These are phyloP conservation scores for Mantis religiosa DNA, from an alignment of 2,888 invertebrate species.

Conservation along the genomic window DNA sequence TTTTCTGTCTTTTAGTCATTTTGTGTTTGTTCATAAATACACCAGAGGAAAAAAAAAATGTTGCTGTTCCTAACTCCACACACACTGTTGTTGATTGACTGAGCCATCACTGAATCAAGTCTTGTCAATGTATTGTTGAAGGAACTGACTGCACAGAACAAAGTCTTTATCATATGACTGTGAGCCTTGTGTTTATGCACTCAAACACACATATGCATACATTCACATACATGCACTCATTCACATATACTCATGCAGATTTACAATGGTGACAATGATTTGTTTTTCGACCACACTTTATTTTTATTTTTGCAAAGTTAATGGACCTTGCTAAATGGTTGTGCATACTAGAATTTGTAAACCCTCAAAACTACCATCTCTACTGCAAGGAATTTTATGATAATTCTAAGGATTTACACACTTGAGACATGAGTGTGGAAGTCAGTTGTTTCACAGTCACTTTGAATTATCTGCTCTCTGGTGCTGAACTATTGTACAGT, in stretches of 20 bases:
- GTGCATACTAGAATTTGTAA: background rate
- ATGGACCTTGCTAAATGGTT: background rate
- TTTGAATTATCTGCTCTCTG: background rate
- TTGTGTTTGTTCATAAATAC: constrained; percentile 26
- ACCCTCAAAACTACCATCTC: background rate
- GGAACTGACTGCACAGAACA: background rate
- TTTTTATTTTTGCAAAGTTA: background rate
- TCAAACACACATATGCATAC: background rate
- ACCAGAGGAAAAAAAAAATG: constrained; percentile 26
- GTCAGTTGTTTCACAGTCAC: background rate
- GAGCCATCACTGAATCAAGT: background rate
- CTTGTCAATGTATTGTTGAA: background rate
- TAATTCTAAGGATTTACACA: background rate
- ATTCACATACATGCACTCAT: background rate
- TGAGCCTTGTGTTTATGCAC: background rate
- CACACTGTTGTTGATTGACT: background rate
- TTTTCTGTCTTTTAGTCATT: background rate
- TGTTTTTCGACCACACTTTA: background rate
- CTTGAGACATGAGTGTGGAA: background rate
- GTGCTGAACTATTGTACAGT: background rate
- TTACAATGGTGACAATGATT: background rate
- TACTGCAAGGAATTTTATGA: background rate
- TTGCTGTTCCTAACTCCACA: background rate
- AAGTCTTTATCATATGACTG: background rate
- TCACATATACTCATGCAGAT: background rate